Percentiles rank a stretch among this genome's conserved stretches.
These are phyloP conservation scores for Eupithecia dodoneata DNA, from an alignment of 2,888 invertebrate genomes.

Conservation along the genomic window DNA sequence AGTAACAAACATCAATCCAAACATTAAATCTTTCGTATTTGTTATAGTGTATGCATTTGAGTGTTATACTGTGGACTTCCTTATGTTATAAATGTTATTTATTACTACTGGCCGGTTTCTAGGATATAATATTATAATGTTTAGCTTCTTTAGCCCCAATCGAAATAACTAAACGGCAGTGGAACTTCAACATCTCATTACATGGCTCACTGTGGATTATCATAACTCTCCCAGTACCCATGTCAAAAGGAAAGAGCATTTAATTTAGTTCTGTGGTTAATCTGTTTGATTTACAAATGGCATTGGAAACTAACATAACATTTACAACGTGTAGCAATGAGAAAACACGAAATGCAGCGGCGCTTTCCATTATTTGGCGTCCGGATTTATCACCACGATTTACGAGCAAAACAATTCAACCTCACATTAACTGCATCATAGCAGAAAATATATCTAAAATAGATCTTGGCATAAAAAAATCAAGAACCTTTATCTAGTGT, in stretches of 20 bases:
- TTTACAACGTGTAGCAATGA: conserved; percentile 12
- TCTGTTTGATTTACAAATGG: background rate
- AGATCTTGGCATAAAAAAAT: background rate
- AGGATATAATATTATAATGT: background rate
- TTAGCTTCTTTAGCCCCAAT: background rate
- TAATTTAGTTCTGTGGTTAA: background rate
- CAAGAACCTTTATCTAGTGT: background rate
- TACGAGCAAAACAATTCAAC: conserved; percentile 22
- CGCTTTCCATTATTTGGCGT: conserved; percentile 21
- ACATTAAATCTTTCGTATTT: too few species aligned
- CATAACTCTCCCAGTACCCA: too few species aligned
- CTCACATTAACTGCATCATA: background rate
- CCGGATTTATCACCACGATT: conserved; percentile 22
- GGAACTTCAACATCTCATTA: background rate
- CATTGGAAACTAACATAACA: background rate
- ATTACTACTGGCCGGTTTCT: background rate
- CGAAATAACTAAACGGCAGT: background rate
- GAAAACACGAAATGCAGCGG: conserved; percentile 10
- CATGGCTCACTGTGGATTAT: too few species aligned
- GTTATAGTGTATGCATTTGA: too few species aligned
- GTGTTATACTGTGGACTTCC: background rate
- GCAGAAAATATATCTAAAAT: background rate
- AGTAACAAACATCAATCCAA: too few species aligned
- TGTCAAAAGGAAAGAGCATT: background rate
- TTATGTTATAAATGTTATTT: background rate